Percentiles rank a stretch among this genome's conserved stretches.
These are phyloP conservation scores for Hipparchia sbordonii DNA, from an alignment of 2,888 invertebrate species.

Conservation along the genomic window DNA sequence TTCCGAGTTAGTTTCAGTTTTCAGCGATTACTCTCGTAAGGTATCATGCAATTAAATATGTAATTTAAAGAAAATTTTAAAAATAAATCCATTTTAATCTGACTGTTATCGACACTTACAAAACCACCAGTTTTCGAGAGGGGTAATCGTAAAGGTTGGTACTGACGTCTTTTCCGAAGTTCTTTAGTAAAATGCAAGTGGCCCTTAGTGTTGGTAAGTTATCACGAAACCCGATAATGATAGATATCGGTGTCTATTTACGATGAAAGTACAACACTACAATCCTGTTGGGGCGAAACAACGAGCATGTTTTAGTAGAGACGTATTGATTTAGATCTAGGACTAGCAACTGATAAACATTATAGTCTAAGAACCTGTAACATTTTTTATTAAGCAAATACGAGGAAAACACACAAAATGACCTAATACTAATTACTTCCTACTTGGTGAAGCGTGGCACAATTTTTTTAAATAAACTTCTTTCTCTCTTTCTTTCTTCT, in stretches of 20 bases:
- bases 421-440: not conserved
- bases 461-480: too few relatives aligned
- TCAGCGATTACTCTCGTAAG: too few relatives aligned
- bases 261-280: slow-evolving; percentile 22
- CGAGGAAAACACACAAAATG: not conserved
- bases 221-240: slow-evolving; percentile 21
- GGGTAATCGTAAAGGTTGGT: not conserved
- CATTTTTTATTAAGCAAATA: not conserved
- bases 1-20: too few relatives aligned
- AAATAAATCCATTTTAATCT: not conserved
- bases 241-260: slow-evolving; percentile 21
- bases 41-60: too few relatives aligned
- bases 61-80: too few relatives aligned
- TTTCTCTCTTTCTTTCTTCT: too few relatives aligned
- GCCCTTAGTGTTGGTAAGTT: not conserved
- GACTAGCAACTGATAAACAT: slow-evolving; percentile 26
- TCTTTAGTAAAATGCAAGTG: not conserved
- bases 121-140: not conserved
- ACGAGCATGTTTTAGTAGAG: slow-evolving; percentile 33
- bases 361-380: slow-evolving; percentile 5
- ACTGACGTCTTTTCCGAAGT: not conserved
- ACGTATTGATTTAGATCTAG: slow-evolving; percentile 38
- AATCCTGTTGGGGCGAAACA: slow-evolving; percentile 25
- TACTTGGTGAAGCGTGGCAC: too few relatives aligned
- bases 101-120: not conserved